Percentiles rank a stretch among this genome's conserved stretches.
These are phyloP conservation scores for Luperina nickerlii DNA, from an alignment of 2,888 invertebrate genomes.

Conservation along the genomic window DNA sequence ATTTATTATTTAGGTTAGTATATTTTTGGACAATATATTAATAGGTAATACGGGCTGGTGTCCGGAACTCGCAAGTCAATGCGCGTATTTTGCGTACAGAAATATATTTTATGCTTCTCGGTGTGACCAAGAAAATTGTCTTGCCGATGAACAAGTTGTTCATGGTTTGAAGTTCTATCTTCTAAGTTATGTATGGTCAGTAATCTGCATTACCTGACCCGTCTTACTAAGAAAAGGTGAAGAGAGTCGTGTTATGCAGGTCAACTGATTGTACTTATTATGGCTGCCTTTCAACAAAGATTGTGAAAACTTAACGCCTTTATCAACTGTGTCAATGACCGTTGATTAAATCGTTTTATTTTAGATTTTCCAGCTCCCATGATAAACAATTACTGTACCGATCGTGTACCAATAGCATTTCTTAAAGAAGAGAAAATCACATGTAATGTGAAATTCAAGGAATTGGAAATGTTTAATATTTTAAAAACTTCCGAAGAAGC, in stretches of 20 bases:
- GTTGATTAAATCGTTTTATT: slow-evolving; percentile 49
- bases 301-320: neutral
- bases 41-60: no score
- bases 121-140: neutral
- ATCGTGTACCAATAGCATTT: slow-evolving; percentile 78
- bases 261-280: neutral
- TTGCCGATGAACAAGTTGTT: neutral
- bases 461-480: slow-evolving; percentile 83
- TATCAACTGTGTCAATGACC: neutral
- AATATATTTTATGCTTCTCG: neutral
- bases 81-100: no score
- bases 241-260: no score
- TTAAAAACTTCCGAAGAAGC: slow-evolving; percentile 75
- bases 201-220: no score
- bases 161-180: neutral
- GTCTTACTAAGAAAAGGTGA: no score
- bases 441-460: slow-evolving; percentile 80
- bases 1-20: slow-evolving; percentile 78
- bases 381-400: slow-evolving; percentile 81
- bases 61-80: no score
- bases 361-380: slow-evolving; percentile 80
- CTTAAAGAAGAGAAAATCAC: slow-evolving; percentile 76
- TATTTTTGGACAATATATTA: neutral
- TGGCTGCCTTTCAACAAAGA: neutral
- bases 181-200: no score